A percentile compares a stretch with the other conserved stretches of the same genome.
phyloP scores from a whole-genome alignment of 2,797 vertebrate species.

The Pipistrellus pygmaeus region DNA sequence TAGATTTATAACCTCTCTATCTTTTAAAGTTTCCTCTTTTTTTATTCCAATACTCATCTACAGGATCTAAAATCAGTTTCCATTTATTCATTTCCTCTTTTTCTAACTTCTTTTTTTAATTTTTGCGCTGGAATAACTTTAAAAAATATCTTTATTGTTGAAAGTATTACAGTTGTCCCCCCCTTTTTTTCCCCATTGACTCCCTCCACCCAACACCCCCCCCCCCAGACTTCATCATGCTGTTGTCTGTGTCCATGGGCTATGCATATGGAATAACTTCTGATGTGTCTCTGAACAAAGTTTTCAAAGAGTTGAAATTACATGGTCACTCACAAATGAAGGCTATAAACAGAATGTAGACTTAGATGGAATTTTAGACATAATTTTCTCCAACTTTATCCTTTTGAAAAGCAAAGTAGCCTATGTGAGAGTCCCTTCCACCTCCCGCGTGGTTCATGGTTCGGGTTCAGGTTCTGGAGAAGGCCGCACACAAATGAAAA shows the following conservation, averaged over 20 bases:
- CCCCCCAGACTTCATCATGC: too few species aligned
- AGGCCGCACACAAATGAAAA: too few species aligned
- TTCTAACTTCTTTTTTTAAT: background rate
- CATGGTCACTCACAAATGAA: constrained; percentile 24
- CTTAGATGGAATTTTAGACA: constrained; percentile 27
- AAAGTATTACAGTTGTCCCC: too few species aligned
- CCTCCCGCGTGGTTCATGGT: too few species aligned
- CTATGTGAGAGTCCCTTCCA: background rate
- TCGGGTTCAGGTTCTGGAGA: too few species aligned
- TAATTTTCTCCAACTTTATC: constrained; percentile 35
- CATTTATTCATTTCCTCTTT: constrained; percentile 47
- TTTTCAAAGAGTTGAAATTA: constrained; percentile 54
- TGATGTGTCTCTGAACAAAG: background rate
- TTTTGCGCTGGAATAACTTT: constrained; percentile 27
- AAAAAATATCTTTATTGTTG: too few species aligned
- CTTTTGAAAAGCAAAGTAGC: background rate
- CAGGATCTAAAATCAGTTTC: constrained; percentile 41
- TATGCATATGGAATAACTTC: background rate
- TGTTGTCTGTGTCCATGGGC: too few species aligned
- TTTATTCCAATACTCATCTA: background rate
- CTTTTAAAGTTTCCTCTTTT: constrained; percentile 23
- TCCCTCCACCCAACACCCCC: too few species aligned
- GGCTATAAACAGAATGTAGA: constrained; percentile 10
- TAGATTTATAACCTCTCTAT: background rate
- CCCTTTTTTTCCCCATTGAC: too few species aligned